Conservation (phyloP, 2,888 invertebrate genomes). For the Hesperia comma region DNA sequence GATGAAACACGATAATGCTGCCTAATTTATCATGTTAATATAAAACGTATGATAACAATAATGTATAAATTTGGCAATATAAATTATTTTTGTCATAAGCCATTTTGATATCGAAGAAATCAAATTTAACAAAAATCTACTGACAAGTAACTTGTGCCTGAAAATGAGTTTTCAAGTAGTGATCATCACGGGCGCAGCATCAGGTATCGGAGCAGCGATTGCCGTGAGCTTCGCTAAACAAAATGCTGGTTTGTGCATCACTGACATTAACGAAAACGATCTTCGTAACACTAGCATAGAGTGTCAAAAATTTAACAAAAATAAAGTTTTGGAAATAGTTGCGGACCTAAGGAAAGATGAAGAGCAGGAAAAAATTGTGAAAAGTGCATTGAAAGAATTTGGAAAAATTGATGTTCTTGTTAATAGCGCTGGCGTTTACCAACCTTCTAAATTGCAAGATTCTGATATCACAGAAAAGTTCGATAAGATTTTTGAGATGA, state of each 20-base stretch:
- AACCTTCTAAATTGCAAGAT: constrained; percentile 15
- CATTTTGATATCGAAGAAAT: too few relatives aligned
- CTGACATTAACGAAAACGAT: constrained; percentile 85
- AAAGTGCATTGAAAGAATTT: constrained; percentile 36
- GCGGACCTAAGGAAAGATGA: constrained; percentile 42
- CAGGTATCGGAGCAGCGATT: constrained; percentile 85
- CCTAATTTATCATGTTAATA: too few relatives aligned
- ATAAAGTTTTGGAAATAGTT: constrained; percentile 34
- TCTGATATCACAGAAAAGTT: constrained; percentile 28
- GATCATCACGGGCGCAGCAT: constrained; percentile 71
- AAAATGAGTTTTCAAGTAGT: constrained; percentile 54
- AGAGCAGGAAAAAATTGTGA: constrained; percentile 36
- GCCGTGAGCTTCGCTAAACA: constrained; percentile 83
- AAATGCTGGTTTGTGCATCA: constrained; percentile 83
- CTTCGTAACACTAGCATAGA: constrained; percentile 77
- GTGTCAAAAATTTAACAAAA: constrained; percentile 25
- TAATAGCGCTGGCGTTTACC: constrained; percentile 41
- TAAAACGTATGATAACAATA: too few relatives aligned
- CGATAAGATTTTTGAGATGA: constrained; percentile 37
- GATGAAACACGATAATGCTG: too few relatives aligned
- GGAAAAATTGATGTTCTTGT: constrained; percentile 41
- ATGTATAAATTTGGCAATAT: too few relatives aligned
- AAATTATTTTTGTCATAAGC: too few relatives aligned
- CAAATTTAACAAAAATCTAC: too few relatives aligned
- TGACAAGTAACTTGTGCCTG: too few relatives aligned